Conservation (phyloP, 2,113 vertebrate species). For the Odocoileus virginianus region DNA sequence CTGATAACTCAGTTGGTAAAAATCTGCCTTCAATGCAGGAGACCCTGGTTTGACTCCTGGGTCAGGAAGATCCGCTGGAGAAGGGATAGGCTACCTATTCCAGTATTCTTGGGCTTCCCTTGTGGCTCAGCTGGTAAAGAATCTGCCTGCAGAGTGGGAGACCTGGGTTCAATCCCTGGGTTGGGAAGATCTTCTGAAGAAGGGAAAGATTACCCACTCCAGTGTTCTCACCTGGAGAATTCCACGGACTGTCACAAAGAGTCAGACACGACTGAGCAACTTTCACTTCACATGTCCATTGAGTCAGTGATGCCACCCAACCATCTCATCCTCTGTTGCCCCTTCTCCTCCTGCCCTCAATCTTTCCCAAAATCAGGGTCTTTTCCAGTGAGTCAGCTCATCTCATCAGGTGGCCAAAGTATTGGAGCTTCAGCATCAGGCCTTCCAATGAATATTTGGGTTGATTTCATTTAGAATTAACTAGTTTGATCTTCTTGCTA, state of each 20-base stretch:
- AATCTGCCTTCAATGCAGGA: not conserved
- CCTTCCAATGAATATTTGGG: not conserved
- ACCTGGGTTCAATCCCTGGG: not conserved
- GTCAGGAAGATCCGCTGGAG: not conserved
- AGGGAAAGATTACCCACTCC: not conserved
- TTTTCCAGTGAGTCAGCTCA: not conserved
- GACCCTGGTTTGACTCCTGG: not conserved
- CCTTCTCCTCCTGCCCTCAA: not conserved
- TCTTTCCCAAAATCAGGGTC: not conserved
- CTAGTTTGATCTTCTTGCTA: not conserved
- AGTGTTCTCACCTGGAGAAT: not conserved
- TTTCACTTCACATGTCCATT: not conserved
- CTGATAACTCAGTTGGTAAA: not conserved
- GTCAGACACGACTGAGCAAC: not conserved
- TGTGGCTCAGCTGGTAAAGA: not conserved
- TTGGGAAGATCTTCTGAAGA: not conserved
- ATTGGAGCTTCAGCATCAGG: not conserved
- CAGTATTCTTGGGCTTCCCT: not conserved
- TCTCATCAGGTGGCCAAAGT: not conserved
- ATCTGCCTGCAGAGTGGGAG: not conserved
- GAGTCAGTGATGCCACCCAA: not conserved
- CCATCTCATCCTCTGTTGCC: not conserved
- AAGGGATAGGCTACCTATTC: not conserved
- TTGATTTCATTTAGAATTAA: not conserved
- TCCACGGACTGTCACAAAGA: not conserved